Conservation (phyloP, 2,888 invertebrate species). For the Hedya salicella region DNA sequence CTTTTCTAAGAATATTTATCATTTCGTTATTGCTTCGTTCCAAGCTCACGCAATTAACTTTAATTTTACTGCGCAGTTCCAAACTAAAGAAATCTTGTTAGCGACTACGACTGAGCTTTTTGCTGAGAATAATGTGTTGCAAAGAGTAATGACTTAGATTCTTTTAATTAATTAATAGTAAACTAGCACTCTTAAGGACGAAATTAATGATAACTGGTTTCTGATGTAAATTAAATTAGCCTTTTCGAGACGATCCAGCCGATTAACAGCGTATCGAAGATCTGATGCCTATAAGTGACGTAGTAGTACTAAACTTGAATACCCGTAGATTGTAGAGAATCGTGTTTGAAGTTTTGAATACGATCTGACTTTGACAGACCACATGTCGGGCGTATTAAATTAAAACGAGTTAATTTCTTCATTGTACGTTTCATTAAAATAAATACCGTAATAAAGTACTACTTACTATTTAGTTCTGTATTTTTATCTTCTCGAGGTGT, state of each 20-base stretch:
- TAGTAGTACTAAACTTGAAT: neutral
- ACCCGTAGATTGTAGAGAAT: neutral
- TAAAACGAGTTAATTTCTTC: too few species aligned
- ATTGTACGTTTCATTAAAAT: too few species aligned
- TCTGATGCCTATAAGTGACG: constrained; percentile 7
- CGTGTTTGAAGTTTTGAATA: neutral
- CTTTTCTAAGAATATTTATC: too few species aligned
- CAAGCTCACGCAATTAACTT: neutral
- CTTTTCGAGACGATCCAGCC: neutral
- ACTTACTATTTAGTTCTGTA: too few species aligned
- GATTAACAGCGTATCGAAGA: constrained; percentile 11
- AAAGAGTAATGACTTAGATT: constrained; percentile 46
- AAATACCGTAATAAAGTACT: too few species aligned
- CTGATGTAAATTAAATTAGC: neutral
- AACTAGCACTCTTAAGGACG: constrained; percentile 44
- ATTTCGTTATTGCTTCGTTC: too few species aligned
- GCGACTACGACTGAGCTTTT: constrained; percentile 25
- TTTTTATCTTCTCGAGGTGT: too few species aligned
- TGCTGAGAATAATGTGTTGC: constrained; percentile 30
- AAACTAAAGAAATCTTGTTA: constrained; percentile 39
- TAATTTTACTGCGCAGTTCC: neutral
- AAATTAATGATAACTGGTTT: constrained; percentile 33
- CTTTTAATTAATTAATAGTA: constrained; percentile 46
- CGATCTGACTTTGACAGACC: neutral
- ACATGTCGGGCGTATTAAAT: neutral